Conservation (phyloP, 2,797 vertebrate species). For the Acridotheres tristis region DNA sequence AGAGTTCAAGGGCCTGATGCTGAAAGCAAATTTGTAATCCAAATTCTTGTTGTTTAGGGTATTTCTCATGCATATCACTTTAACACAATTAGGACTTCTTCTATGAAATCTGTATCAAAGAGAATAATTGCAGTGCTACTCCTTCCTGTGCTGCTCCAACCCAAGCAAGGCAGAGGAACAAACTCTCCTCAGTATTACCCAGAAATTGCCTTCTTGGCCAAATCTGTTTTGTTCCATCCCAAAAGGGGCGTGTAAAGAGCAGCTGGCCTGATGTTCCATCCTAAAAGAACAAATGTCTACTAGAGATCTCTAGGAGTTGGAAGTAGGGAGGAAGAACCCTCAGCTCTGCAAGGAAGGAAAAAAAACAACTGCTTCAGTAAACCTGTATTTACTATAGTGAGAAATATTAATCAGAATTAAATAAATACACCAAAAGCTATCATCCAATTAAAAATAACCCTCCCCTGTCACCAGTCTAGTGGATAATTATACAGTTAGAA, state of each 20-base stretch:
- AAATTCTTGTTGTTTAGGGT: not conserved
- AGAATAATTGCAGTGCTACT: not conserved
- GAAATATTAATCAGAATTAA: not conserved
- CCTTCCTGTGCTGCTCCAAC: not conserved
- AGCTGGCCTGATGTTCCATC: not conserved
- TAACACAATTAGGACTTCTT: not conserved
- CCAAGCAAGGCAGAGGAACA: not conserved
- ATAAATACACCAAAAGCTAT: not conserved
- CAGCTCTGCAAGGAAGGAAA: not conserved
- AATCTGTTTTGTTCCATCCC: not conserved
- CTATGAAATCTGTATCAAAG: not conserved
- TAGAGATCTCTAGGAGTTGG: not conserved
- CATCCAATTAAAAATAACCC: not conserved
- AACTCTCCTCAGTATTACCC: not conserved
- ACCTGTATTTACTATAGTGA: not conserved
- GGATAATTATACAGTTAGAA: slow-evolving; percentile 20
- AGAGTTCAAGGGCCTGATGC: not conserved
- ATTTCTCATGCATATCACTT: not conserved
- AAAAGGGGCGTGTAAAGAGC: not conserved
- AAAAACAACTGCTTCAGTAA: not conserved
- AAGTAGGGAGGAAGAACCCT: not conserved
- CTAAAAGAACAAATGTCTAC: not conserved
- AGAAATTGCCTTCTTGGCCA: not conserved
- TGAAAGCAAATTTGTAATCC: not conserved
- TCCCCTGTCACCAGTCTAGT: not conserved